Evolutionary conservation across 2,113 vertebrate species (phyloP).

Genomic region (Toxotes chatareus): DNA sequence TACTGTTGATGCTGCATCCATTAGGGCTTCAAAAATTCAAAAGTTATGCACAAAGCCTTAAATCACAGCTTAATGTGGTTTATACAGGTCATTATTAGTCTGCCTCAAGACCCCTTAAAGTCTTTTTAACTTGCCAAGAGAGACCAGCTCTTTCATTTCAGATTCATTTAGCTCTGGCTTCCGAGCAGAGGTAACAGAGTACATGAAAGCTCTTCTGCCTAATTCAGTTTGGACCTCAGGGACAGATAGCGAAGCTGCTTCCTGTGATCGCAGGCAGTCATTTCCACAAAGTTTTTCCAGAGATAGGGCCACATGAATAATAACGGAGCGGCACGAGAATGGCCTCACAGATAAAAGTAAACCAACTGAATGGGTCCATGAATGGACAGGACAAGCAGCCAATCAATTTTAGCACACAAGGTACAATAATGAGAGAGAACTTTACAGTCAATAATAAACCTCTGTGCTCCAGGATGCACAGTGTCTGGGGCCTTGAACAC

Average conservation of each 20-base stretch:
- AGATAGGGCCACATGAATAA: conserved; percentile 50
- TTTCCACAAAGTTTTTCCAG: conserved; percentile 60
- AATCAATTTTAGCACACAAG: conserved; percentile 54
- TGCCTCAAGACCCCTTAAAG: conserved; percentile 31
- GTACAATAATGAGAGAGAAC: conserved; percentile 52
- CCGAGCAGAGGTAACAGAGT: conserved; percentile 55
- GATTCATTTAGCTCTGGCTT: conserved; percentile 51
- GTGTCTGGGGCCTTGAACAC: conserved; percentile 7
- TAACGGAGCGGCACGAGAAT: conserved; percentile 24
- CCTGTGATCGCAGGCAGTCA: conserved; percentile 55
- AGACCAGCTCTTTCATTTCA: conserved; percentile 43
- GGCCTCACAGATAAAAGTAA: conserved; percentile 57
- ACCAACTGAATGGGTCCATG: conserved; percentile 45
- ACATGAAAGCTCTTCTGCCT: conserved; percentile 55
- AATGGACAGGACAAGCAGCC: conserved; percentile 45
- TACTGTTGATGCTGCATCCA: neutral
- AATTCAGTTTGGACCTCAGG: conserved; percentile 68
- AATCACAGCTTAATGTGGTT: conserved; percentile 20
- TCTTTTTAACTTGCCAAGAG: conserved; percentile 28
- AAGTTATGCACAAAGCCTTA: conserved; percentile 4
- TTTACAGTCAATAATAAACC: conserved; percentile 59
- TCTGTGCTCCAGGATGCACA: conserved; percentile 28
- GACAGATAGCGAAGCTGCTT: conserved; percentile 63
- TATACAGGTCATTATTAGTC: conserved; percentile 16
- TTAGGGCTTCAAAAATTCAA: neutral